Conservation (phyloP, 2,888 invertebrate species). For the Arctia plantaginis region DNA sequence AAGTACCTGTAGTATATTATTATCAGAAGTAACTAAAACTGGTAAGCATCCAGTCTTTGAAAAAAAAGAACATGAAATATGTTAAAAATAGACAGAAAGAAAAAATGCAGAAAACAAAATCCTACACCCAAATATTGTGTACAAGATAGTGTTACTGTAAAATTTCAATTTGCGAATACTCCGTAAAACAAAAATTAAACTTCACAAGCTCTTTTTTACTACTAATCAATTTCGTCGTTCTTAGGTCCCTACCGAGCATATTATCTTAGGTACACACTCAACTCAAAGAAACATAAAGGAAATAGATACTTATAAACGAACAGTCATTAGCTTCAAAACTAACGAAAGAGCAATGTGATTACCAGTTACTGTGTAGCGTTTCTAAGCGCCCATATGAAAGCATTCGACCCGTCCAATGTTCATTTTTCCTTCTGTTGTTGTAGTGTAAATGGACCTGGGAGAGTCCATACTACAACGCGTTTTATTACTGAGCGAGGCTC, state of each 20-base stretch:
- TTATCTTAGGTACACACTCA: not conserved
- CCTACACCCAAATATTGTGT: not conserved
- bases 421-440: conserved; percentile 6
- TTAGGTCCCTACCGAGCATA: not conserved
- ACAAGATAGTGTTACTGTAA: not conserved
- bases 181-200: not conserved
- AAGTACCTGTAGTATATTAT: too few species aligned
- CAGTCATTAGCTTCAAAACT: not conserved
- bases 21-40: not conserved
- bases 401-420: not conserved
- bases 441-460: conserved; percentile 1
- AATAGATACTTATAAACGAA: too few species aligned
- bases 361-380: not conserved
- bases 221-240: too few species aligned
- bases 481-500: conserved; percentile 13
- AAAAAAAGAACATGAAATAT: not conserved
- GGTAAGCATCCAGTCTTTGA: not conserved
- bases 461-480: conserved; percentile 1
- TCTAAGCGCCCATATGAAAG: conserved; percentile 7
- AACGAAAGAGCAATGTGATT: not conserved
- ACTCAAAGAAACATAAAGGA: too few species aligned
- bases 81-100: not conserved
- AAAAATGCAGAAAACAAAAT: not conserved
- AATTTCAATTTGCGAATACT: not conserved
- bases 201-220: not conserved